Evolutionary conservation across 2,888 invertebrate species (phyloP), one percentile per base, ranked within the genome.

Genomic region (Drosophila ustulata): DNA sequence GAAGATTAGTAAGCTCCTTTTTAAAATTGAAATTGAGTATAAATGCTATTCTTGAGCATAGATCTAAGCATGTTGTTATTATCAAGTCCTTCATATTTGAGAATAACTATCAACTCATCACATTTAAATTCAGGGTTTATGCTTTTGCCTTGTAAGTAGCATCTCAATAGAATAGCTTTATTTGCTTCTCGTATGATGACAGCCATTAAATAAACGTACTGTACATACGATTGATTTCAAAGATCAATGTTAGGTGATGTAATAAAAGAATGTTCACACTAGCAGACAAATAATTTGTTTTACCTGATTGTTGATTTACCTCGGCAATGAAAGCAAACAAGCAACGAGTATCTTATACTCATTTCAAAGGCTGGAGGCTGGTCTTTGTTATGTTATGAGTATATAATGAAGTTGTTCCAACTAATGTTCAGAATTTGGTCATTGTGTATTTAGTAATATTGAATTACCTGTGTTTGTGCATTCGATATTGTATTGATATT

Each of bases 171-270:
- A 13, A 1, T 5, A 50, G 32, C 39, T 41, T 66, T 66, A 58
- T 49, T 66, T 66, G 45, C 52, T 61, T 28, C 28, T 28, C 28
- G 5, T 30, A 34, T 58, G 57, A 66, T 56, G 64, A 49, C 59
- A 59, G 34, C 43, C 3, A 25, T 46, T 41, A 39, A 59, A 45
- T 55, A 63, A 30, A 34, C 53, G 13, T 26, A 37, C 13, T 39
- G 13, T 39, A 13, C 18, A 39, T n/a, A 58, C 51, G 55, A 68
- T 76, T 76, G 68, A 69, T 63, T 66, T 57, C 76, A 65, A 56
- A 88, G 77, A 79, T 85, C 82, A 85, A 68, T 82, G 82, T 55
- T 55, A 63, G 50, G 57, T 64, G 66, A 55, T 70, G 79, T 66
- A 59, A 67, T 71, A 65, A 72, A 52, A 71, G 18, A 51, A 51